Evolutionary conservation across 1,140 invertebrate genomes (phyloP), one percentile per base, ranked within the genome.

Genomic region (Penaeus japonicus): DNA sequence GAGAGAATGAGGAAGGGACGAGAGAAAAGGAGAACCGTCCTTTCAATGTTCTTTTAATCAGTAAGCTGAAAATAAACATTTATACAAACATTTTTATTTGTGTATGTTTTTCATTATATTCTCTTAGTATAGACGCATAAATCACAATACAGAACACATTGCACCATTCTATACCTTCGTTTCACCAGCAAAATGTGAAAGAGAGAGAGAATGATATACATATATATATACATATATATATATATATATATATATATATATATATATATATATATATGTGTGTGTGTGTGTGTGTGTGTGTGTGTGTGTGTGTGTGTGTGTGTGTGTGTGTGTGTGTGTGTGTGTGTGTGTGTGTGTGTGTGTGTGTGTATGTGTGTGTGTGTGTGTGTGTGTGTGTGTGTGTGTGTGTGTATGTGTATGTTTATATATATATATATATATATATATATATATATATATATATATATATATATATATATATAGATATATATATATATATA

Each of bases 171-270:
- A 7, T 39, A 39, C 30, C 30, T 65, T 0, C 7, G n/a, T 65
- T 0, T 65, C 20, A 65, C 30, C 62, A 20, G 7, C 30, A 18
- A 2, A 7, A 18, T 65, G n/a, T 27, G 30, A 7, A 18, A 2
- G 4, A 65, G 20, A 65, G 30, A 65, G 30, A 17, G 30, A 3
- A 3, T 3, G 22, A 20, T 65, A 20, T 65, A 65, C 2, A 65
- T 65, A 65, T 3, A 65, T 65, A 65, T 1, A 70, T n/a, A 70
- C 10, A 70, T n/a, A 70, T 20, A n/a, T 70, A 70, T 70, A n/a
- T 70, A 70, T 70, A 70, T 70, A 70, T 70, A 70, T 70, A 70
- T 70, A 70, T 70, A 70, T 70, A 70, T 70, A 70, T 70, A 70
- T 70, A 70, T n/a, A 70, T 70, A 70, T n/a, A 70, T 70, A 70